Percentiles rank a stretch among this genome's conserved stretches.
Evolutionary conservation across 2,113 vertebrate genomes (phyloP).

Genomic region (Ellobius talpinus): DNA sequence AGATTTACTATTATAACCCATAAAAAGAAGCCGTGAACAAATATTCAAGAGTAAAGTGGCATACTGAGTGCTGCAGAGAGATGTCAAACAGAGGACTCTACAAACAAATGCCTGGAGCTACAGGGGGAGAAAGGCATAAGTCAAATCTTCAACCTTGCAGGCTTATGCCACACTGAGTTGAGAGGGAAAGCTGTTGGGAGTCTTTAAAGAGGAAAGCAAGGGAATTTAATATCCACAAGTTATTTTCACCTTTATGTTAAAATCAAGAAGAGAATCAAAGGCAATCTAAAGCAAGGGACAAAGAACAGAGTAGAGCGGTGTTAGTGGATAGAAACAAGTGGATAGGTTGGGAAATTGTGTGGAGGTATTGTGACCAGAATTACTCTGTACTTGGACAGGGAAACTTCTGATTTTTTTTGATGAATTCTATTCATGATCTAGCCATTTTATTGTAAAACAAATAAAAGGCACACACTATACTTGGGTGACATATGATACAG

Average conservation of each 20-base stretch:
- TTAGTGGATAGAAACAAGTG: background rate
- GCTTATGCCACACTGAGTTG: background rate
- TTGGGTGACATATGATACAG: background rate
- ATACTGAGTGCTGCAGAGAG: background rate
- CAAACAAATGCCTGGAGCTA: background rate
- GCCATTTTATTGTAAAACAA: background rate
- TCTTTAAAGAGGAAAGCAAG: background rate
- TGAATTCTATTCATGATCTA: background rate
- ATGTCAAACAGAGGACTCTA: background rate
- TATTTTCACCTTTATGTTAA: background rate
- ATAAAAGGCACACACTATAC: background rate
- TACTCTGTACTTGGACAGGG: background rate
- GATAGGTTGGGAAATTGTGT: background rate
- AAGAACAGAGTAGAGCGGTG: background rate
- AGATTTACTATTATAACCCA: background rate
- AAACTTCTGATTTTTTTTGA: background rate
- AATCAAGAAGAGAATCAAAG: background rate
- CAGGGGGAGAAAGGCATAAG: background rate
- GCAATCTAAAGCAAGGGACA: background rate
- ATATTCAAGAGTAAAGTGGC: background rate
- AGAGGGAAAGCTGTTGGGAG: background rate
- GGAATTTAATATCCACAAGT: background rate
- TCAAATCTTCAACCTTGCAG: too few species aligned
- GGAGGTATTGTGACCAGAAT: background rate
- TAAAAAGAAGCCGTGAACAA: background rate